Evolutionary conservation across 2,113 vertebrate species (phyloP).

Genomic region (Rhinolophus ferrumequinum): DNA sequence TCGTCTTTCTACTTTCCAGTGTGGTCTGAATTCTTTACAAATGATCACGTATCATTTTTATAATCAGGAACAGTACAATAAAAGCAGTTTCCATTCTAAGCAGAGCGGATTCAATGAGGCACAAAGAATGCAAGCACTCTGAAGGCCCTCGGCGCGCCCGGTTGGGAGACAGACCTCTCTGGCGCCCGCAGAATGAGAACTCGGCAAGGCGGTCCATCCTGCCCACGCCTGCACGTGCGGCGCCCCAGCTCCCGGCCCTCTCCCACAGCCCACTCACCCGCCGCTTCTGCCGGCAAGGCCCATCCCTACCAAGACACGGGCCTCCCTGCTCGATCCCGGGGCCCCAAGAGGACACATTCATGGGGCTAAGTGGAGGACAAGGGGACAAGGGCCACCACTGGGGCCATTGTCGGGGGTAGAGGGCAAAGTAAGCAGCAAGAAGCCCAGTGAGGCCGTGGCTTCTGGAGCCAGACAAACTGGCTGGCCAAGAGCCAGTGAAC

Average conservation of each 20-base stretch:
- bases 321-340: not conserved
- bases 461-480: not conserved
- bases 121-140: not conserved
- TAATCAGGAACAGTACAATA: conserved; percentile 43
- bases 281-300: not conserved
- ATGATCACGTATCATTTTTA: conserved; percentile 22
- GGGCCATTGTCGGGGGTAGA: fast-evolving
- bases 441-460: fast-evolving
- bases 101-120: not conserved
- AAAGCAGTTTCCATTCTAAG: conserved; percentile 39
- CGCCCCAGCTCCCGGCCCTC: fast-evolving
- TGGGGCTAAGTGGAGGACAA: fast-evolving
- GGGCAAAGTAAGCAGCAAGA: not conserved
- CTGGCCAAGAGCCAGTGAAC: fast-evolving
- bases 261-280: not conserved
- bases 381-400: fast-evolving
- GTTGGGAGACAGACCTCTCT: not conserved
- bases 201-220: not conserved
- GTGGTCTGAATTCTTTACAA: conserved; percentile 18
- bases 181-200: fast-evolving
- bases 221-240: fast-evolving
- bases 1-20: not conserved
- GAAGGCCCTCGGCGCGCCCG: not conserved
- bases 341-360: fast-evolving
- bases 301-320: fast-evolving